Evolutionary conservation across 2,797 vertebrate genomes (phyloP), one percentile per base, ranked within the genome.

Genomic region (Schizothorax lantsangensis): DNA sequence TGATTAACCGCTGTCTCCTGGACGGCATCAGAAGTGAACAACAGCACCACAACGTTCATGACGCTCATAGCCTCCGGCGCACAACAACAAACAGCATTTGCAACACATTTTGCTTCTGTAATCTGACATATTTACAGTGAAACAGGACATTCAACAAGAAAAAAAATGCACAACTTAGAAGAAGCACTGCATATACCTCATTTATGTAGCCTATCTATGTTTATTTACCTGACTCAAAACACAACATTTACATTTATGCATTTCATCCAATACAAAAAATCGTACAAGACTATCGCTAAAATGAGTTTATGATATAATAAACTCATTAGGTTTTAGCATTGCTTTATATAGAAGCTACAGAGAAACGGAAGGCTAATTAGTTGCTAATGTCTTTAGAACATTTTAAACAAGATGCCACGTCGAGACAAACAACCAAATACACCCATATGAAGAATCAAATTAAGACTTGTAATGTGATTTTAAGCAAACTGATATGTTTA

Each of bases 1-100:
- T 45, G 59, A 82, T 81, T 86, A 82, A 82, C 4, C 6, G n/a
- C 45, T 14, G 30, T 82, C 64, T 45, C 21, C 45, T 59, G 77
- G 62, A 49, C 4, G 40, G 4, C 10, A 33, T 54, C 47, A 77
- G 45, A n/a, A 62, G 7, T 26, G 14, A 79, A 79, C 54, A 68
- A 17, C 80, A 4, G 21, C 45, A 69, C 43, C 2, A 40, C n/a
- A 5, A 6, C 5, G 11, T 47, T 47, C 30, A 74, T 3, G 64
- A 66, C 6, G 11, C n/a, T 26, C 59, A 62, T 62, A 26, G 59
- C 26, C n/a, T 47, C 7, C n/a, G 30, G 9, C 26, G 36, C 26
- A 33, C 43, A 71, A 71, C 36, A 10, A 10, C 21, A 40, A 40
- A 79, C 54, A 4, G 14, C 52, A 23, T 57, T 78, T 21, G 21